A percentile compares a stretch with the other conserved stretches of the same genome.
phyloP scores from a whole-genome alignment of 1,140 invertebrate genomes.

The Augochlora pura region DNA sequence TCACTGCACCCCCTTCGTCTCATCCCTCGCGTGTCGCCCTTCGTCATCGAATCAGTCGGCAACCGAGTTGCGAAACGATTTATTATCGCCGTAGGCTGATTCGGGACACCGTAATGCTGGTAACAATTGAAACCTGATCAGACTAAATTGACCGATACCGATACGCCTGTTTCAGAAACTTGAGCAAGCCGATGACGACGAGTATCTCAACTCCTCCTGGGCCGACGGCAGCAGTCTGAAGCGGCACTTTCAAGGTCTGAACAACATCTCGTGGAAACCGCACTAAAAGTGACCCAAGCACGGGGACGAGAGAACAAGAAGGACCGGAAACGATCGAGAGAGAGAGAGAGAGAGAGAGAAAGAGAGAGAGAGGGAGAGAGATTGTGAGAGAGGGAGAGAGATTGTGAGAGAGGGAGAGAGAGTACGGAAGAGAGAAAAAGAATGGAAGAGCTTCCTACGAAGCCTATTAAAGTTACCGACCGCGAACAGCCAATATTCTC shows the following conservation, averaged over 20 bases:
- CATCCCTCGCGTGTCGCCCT: too few relatives aligned
- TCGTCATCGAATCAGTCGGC: too few relatives aligned
- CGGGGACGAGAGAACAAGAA: conserved; percentile 3
- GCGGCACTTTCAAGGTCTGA: conserved; percentile 83
- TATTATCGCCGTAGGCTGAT: too few relatives aligned
- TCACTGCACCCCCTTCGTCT: too few relatives aligned
- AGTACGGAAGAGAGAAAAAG: too few relatives aligned
- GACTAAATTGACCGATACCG: not conserved
- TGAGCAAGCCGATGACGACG: conserved; percentile 90
- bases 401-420: too few relatives aligned
- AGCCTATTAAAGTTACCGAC: conserved; percentile 29
- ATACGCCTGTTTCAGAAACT: conserved; percentile 82
- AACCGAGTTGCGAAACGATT: too few relatives aligned
- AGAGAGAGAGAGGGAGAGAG: not conserved
- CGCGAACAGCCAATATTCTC: conserved; percentile 50
- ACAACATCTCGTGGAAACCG: conserved; percentile 84
- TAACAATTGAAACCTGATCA: not conserved
- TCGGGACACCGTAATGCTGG: too few relatives aligned
- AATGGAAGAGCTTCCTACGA: too few relatives aligned
- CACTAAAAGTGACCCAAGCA: conserved; percentile 68
- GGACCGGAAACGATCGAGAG: not conserved
- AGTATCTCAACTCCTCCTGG: conserved; percentile 90
- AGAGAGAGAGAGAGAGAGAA: conserved; percentile 4
- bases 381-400: not conserved
- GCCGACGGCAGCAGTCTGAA: conserved; percentile 89